These are phyloP conservation scores for Phenganax subtilis DNA, from an alignment of 92 coral and sea anemone genomes.

Conservation along the genomic window DNA sequence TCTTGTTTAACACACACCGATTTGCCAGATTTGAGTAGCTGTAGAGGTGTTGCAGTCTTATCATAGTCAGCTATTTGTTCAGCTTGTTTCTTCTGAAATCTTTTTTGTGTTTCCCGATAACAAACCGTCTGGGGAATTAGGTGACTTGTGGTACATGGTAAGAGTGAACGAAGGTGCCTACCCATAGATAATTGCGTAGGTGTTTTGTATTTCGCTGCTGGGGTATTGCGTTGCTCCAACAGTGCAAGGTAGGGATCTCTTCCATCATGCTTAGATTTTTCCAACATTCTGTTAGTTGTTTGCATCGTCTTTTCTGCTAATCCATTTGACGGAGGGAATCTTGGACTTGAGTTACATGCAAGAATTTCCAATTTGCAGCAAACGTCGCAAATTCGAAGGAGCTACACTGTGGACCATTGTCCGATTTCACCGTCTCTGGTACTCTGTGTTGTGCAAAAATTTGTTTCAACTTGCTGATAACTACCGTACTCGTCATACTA, in stretches of 20 bases:
- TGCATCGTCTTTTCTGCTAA: slow-evolving; percentile 40
- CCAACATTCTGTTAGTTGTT: slow-evolving; percentile 27
- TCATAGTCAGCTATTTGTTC: slow-evolving; percentile 2
- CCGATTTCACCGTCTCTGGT: slow-evolving; percentile 16
- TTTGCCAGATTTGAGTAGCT: background rate
- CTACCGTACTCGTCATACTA: background rate
- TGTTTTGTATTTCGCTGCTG: slow-evolving; percentile 38
- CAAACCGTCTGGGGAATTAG: slow-evolving; percentile 1
- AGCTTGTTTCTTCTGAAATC: slow-evolving; percentile 8
- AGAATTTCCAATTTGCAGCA: slow-evolving; percentile 16
- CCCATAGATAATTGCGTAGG: slow-evolving; percentile 33
- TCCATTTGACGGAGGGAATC: slow-evolving; percentile 37
- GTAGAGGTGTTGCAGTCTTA: background rate
- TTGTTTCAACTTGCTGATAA: slow-evolving; percentile 3
- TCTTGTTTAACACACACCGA: too few relatives aligned
- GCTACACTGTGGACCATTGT: slow-evolving; percentile 23
- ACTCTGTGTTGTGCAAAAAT: background rate
- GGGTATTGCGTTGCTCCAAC: slow-evolving; percentile 30
- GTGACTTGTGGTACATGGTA: background rate
- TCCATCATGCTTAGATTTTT: slow-evolving; percentile 24
- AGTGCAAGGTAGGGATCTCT: slow-evolving; percentile 27
- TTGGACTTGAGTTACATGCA: slow-evolving; percentile 36
- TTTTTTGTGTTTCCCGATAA: background rate
- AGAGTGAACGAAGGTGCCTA: slow-evolving; percentile 13
- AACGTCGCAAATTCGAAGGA: background rate